Evolutionary conservation across 2,113 vertebrate genomes (phyloP), one percentile per base, ranked within the genome.

Genomic region (Elgaria multicarinata): DNA sequence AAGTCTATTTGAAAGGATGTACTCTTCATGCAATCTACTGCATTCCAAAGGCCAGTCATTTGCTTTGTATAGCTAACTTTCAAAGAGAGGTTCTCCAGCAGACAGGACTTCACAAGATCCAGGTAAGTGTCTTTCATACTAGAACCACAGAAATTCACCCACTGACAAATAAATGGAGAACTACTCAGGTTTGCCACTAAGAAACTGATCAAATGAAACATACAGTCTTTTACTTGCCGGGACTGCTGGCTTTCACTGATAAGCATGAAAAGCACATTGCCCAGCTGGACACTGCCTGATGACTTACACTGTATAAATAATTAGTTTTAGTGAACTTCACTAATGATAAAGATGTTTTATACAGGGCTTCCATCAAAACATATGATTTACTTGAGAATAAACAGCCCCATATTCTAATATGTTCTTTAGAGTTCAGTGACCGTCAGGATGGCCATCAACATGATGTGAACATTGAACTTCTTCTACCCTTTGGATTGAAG

Each of bases 241-340:
- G 26, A 13, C 33, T 76, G 66, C 2, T 74, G 69, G n/a, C 12
- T 66, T 55, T 83, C 39, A 75, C 31, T 0, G 2, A 55, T 81
- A 93, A 87, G 89, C 39, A 74, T 58, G 33, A 88, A 84, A 87
- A 94, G 14, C 3, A 87, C 80, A 88, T 2, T 44, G 26, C 50
- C 53, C 1, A 0, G 16, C 20, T 83, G 1, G 82, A 82, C 87
- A 86, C 4, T 44, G 53, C 55, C 0, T 0, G 50, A 72, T 92
- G 85, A 69, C 86, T 91, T 91, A 33, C 6, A 62, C 0, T 9
- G 50, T 75, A 83, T 75, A 89, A 89, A 89, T 64, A 87, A 87
- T 81, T 79, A 66, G 42, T 75, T 83, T 89, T 66, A 33, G 12
- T 39, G 2, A 91, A 90, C 7, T 71, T 1, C 0, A 79, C 85